Evolutionary conservation across 2,113 vertebrate species (phyloP), one percentile per base, ranked within the genome.

Genomic region (Suricata suricatta): DNA sequence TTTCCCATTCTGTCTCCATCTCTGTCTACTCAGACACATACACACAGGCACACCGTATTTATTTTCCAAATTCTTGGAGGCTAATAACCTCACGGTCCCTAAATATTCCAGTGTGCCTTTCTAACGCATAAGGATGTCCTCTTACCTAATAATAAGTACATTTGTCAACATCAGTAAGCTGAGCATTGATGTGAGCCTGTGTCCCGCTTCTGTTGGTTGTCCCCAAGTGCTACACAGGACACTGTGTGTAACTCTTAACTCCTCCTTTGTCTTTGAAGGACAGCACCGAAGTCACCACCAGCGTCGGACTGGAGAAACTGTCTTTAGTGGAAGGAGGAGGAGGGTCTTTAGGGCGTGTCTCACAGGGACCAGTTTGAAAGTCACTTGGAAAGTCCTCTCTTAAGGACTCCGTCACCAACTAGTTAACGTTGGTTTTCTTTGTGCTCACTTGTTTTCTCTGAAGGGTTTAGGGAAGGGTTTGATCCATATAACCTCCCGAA

Each of bases 11-110:
- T 5, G 5, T 60, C 15, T 79, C 68, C 44, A 5, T 54, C 14
- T 54, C 21, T 21, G 11, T 23, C 19, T 17, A 0, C 9, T 0
- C 10, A 33, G 13, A 2, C 13, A 38, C 17, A 3, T 0, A 7
- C 16, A 2, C 33, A 29, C 3, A 2, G 6, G 25, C 60, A 66
- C 54, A 4, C 3, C 3, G 0, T 31, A 11, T 29, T 63, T 57
- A 23, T 47, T 60, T 79, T 54, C n/a, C 54, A 57, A 80, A 31
- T 52, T 31, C 47, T 0, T 50, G 52, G 52, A 77, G 79, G 66
- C 17, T 31, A 10, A 47, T 47, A 21, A 63, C 68, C 31, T 17
- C 69, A 2, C 13, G 25, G 12, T 2, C 31, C 47, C 8, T 41
- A 0, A 7, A 3, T 4, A 5, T 9, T 35, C 66, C 52, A 5